Base-by-base conservation (phyloP, 1,140 invertebrate genomes). In the Brachionus paranguensis region DNA sequence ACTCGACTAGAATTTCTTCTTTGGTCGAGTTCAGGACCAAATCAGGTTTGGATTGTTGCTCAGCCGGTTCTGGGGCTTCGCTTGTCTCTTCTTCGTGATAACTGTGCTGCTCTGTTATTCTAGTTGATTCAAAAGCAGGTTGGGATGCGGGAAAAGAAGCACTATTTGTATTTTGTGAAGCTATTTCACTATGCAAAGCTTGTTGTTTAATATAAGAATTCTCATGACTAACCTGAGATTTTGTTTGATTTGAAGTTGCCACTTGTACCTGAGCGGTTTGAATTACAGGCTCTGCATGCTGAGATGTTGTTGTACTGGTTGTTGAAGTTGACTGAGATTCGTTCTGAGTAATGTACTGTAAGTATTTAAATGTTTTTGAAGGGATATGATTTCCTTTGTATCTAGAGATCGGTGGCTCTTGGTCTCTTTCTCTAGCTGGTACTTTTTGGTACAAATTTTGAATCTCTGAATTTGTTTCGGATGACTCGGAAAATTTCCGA, bases 311-410 rank as follows among this genome's bases (percentile, higher is more conserved):
- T 17, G 53, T 60, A 12, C 45, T 47, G n/a, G 53, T 60, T 17
- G n/a, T 20, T 24, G 70, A 43, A 50, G 27, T 50, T 76, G 72
- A 50, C 27, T 50, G n/a, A 27, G 78, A 47, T 17, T 83, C 81
- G 68, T 68, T 83, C 47, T 83, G 64, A 33, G 81, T 83, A n/a
- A 83, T 68, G 60, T 68, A 68, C 47, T 83, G 81, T 17, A 83
- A 50, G 17, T 68, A 83, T 27, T 68, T 68, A 33, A 83, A 83
- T 10, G 81, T 55, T 50, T 60, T 53, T 11, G 81, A 83, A 47
- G 81, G 81, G 41, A 83, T 68, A 24, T 33, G 24, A 50, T 55
- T 53, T 2, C 81, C 81, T 68, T 50, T 68, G 53, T 83, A 83
- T 68, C 41, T 68, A n/a, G 60, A 27, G 6, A 60, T 43, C 27